phyloP scores from a whole-genome alignment of 2,113 vertebrate species.

The Leucoraja erinaceus region DNA sequence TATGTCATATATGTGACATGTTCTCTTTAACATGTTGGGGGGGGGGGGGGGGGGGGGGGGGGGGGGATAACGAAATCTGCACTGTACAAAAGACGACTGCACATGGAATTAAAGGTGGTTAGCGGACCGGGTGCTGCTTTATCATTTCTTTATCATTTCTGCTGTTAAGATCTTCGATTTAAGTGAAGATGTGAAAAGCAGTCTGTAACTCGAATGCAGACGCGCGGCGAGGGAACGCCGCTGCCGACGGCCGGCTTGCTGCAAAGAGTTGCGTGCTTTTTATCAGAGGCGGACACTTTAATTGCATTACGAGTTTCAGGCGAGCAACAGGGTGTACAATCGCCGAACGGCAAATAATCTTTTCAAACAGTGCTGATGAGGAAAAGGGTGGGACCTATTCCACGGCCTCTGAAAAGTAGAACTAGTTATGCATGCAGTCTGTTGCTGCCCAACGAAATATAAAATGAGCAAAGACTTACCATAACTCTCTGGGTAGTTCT shows the following conservation, averaged over 20 bases:
- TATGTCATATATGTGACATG: not conserved
- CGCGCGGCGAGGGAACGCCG: not conserved
- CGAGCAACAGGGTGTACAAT: not conserved
- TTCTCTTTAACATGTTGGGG: not conserved
- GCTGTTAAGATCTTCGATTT: not conserved
- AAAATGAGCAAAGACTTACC: not conserved
- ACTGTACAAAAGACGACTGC: not conserved
- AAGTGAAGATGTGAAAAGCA: not conserved
- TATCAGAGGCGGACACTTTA: not conserved
- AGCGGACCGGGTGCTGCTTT: not conserved
- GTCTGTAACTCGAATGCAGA: not conserved
- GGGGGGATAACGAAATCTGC: not conserved
- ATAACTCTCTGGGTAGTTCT: not conserved
- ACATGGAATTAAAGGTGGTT: not conserved
- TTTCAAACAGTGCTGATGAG: slow-evolving; percentile 16
- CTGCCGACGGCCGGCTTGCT: not conserved
- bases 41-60: too few species aligned
- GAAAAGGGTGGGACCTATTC: not conserved
- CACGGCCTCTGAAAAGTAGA: not conserved
- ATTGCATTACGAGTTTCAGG: not conserved
- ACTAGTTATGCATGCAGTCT: not conserved
- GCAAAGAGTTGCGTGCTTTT: not conserved
- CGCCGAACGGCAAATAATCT: slow-evolving; percentile 15
- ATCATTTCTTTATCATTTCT: not conserved
- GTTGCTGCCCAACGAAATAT: not conserved